Base-by-base conservation (phyloP, 2,797 vertebrate genomes). In the Clarias pachynema region DNA sequence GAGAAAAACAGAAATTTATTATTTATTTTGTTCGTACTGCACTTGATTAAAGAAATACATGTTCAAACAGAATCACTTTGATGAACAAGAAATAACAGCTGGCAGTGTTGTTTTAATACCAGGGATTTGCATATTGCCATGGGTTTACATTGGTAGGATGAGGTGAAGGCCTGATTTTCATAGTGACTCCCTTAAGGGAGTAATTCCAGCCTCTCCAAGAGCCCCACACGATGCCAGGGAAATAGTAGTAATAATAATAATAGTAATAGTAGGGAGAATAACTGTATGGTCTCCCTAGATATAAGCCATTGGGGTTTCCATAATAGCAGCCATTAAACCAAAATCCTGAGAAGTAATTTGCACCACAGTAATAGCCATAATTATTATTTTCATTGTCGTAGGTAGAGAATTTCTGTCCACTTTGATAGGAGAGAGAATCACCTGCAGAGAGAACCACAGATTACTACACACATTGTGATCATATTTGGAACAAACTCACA, bases 371-470 rank as follows among this genome's bases (percentile, higher is more conserved):
- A 44, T 44, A 44, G 40, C 10, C 29, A 20, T 91, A 91, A 72
- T 90, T 84, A 79, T 92, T 92, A 53, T 44, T 84, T 68, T 93
- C 93, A 53, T 60, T 91, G 87, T 92, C 92, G 0, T 84, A 90
- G 22, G 92, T 91, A 15, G 85, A 88, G 63, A 92, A 93, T 69
- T 89, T 91, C 12, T 49, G 14, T 62, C 84, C 81, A 20, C 73
- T 91, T 84, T 91, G 89, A 56, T 3, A 60, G 72, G 3, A 22
- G 29, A 93, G 73, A 59, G 88, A 89, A 77, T 94, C 91, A 86
- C 92, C 93, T 94, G 24, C 70, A 49, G 24, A 49, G 22, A 68
- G 34, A 62, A 49, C 8, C 70, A 44, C 2, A 16, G 16, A 8
- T 77, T 37, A 44, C 40, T n/a, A 14, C 56, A 60, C 72, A 81